Evolutionary conservation across 2,797 vertebrate genomes (phyloP), one percentile per base, ranked within the genome.

Genomic region (Rhabdomys pumilio): DNA sequence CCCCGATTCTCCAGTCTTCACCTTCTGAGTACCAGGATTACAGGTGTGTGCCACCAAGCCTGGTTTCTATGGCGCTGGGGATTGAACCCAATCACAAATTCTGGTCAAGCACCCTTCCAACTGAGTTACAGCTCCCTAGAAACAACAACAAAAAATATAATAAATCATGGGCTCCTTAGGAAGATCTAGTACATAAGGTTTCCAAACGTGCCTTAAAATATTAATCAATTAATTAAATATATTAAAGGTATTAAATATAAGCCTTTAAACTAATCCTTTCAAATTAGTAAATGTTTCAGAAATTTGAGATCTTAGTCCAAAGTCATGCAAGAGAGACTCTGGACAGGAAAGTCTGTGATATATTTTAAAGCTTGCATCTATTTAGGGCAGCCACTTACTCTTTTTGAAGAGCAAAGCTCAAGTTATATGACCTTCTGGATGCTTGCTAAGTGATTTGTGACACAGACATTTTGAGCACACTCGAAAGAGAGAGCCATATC

Each of bases 151-250:
- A 63, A 22, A 22, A 3, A n/a, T 76, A 41, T 15, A 47, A 67
- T 67, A 67, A 84, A 24, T 92, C 29, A 41, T 13, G 82, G 65
- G 0, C 53, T 86, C 86, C 17, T 89, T 79, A 6, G 15, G n/a
- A 76, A 87, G 63, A 72, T 72, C 22, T 63, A 81, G 50, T n/a
- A 87, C 34, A 11, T 63, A 55, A 19, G 44, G 53, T 38, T 92
- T 85, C 81, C 75, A 75, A 76, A 69, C 67, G 9, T 73, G 61
- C 73, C 80, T 96, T 91, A 79, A 80, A 75, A 76, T 88, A 29
- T 93, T 67, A 65, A 84, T 59, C 6, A 59, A 61, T 65, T 50
- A 31, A 61, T 44, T 59, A 83, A 65, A 34, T 50, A 67, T n/a
- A 67, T 67, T 34, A 50, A 85, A 67, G 61, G 6, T 10, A 69